These are phyloP conservation scores for Byasa hedistus DNA, from an alignment of 2,888 invertebrate species.

Conservation along the genomic window DNA sequence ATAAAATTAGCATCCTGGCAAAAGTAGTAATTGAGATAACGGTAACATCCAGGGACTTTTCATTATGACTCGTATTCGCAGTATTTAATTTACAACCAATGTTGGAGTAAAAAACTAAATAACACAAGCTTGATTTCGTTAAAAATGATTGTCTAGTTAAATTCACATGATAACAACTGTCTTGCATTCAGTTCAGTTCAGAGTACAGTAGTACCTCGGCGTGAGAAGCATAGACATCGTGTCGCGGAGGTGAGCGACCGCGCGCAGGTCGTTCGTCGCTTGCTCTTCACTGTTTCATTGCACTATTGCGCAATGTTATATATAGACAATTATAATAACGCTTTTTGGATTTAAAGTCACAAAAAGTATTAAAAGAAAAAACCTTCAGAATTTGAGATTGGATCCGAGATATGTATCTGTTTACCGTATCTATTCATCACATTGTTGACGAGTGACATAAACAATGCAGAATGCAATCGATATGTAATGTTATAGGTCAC, in stretches of 20 bases:
- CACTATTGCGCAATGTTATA: constrained; percentile 22
- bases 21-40: too few species aligned
- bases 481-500: constrained; percentile 21
- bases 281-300: constrained; percentile 24
- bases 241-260: constrained; percentile 30
- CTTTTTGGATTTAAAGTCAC: too few species aligned
- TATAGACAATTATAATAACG: too few species aligned
- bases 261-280: constrained; percentile 24
- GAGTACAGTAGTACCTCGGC: constrained; percentile 8
- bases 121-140: constrained; percentile 8
- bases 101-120: constrained; percentile 1
- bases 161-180: too few species aligned
- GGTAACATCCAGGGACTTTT: too few species aligned
- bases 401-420: too few species aligned
- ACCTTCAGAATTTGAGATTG: too few species aligned
- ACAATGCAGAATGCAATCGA: constrained; percentile 13
- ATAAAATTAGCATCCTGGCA: too few species aligned
- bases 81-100: neutral
- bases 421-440: neutral
- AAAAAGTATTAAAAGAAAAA: too few species aligned
- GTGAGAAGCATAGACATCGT: constrained; percentile 27
- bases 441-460: constrained; percentile 1
- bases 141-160: too few species aligned
- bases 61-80: too few species aligned
- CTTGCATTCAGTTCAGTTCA: constrained; percentile 3